Percentiles rank a stretch among this genome's conserved stretches.
Evolutionary conservation across 2,888 invertebrate species (phyloP).

Genomic region (Sarcophaga variegata): DNA sequence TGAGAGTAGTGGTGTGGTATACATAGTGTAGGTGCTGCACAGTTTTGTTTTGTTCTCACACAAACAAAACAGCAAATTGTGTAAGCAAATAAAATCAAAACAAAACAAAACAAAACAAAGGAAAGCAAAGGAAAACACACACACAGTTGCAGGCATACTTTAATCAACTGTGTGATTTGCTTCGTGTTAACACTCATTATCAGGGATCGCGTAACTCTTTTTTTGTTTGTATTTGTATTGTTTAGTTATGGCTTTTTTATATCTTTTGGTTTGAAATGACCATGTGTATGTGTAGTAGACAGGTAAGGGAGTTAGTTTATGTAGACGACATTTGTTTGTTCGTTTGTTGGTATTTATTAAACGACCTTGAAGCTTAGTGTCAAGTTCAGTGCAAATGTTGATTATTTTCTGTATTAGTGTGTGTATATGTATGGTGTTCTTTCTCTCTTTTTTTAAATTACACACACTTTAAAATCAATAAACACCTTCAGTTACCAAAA

Average conservation of each 20-base stretch:
- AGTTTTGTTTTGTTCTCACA: conserved; percentile 1
- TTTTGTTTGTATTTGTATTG: background rate
- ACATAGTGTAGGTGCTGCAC: conserved; percentile 38
- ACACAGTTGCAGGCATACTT: background rate
- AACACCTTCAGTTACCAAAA: background rate
- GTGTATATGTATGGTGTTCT: background rate
- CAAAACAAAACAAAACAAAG: background rate
- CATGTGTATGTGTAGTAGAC: conserved; percentile 22
- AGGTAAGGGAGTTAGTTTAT: conserved; percentile 27
- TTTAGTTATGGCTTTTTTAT: conserved; percentile 2
- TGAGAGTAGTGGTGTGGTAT: conserved; percentile 7
- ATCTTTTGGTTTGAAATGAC: conserved; percentile 8
- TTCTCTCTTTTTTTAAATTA: conserved; percentile 6
- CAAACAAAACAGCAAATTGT: conserved; percentile 20
- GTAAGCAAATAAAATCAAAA: conserved; percentile 1
- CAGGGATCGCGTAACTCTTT: conserved; percentile 64
- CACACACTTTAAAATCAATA: conserved; percentile 43
- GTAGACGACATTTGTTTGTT: conserved; percentile 30
- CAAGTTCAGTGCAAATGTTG: conserved; percentile 62
- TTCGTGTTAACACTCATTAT: conserved; percentile 69
- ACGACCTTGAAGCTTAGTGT: conserved; percentile 61
- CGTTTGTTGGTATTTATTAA: conserved; percentile 10
- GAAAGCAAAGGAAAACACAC: background rate
- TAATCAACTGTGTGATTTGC: conserved; percentile 48
- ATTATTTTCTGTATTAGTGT: conserved; percentile 16